Base-by-base conservation (phyloP, 2,888 invertebrate genomes). In the Caprella mutica region DNA sequence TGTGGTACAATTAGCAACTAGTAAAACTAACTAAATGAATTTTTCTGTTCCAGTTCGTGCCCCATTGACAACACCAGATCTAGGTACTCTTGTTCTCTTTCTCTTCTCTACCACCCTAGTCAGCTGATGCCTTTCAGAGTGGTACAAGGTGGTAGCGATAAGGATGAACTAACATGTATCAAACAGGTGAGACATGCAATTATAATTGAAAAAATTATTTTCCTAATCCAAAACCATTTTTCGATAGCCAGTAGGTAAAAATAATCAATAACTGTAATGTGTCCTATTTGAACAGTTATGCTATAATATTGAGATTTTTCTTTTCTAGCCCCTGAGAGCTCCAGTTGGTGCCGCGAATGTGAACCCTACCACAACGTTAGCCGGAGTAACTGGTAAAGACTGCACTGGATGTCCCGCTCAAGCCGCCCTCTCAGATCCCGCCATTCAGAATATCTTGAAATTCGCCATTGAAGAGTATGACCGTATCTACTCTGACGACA, bases 381-480 rank as follows among this genome's bases (percentile, higher is more conserved):
- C n/a, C n/a, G n/a, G n/a, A n/a, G n/a, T n/a, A n/a, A n/a, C n/a
- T n/a, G n/a, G n/a, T n/a, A n/a, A 54, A 4, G 44, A 55, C 1
- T 64, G 63, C 39, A 35, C 50, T 14, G 63, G 63, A 5, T 64
- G 63, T 27, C 63, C 63, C 12, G 56, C 57, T 9, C 46, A 57
- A 21, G 57, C 57, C 6, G 56, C 63, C 4, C 57, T 64, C 29
- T 57, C 52, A 33, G 63, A 64, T 24, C 59, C 63, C 33, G 46
- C 52, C 35, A 52, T 60, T 17, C 30, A 58, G 19, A 52, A 55
- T 23, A 44, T 64, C 14, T 55, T 59, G 9, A 59, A 64, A 19
- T 64, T 60, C 55, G 63, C 63, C n/a, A 17, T 64, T 6, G 59
- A 42, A 23, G 63, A 64, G 44, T 64, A 57, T 24, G 63, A 64